A percentile compares a stretch with the other conserved stretches of the same genome.
phyloP scores from a whole-genome alignment of 2,113 vertebrate genomes.

The Syngnathus floridae region DNA sequence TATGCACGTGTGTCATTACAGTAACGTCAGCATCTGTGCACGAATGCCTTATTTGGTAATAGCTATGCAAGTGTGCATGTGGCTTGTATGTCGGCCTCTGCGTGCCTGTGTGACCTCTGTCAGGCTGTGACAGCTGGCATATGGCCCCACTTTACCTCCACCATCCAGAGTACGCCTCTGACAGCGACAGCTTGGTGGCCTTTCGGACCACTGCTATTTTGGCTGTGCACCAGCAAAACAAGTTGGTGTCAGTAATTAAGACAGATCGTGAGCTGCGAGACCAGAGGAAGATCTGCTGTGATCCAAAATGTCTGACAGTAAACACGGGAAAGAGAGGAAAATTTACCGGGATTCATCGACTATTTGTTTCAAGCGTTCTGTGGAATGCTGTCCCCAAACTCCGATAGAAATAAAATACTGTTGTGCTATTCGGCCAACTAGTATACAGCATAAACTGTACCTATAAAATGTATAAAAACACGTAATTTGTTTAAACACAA shows the following conservation, averaged over 20 bases:
- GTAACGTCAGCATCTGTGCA: background rate
- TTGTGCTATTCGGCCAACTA: background rate
- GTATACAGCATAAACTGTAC: background rate
- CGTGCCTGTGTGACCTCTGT: conserved; percentile 39
- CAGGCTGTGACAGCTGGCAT: conserved; percentile 44
- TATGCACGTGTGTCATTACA: background rate
- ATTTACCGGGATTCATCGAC: no score
- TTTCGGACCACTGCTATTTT: conserved; percentile 45
- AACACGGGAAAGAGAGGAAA: background rate
- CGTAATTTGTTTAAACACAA: no score
- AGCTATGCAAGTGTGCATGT: conserved; percentile 2
- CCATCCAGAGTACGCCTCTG: conserved; percentile 24
- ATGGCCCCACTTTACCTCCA: conserved; percentile 42
- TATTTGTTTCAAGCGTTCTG: background rate
- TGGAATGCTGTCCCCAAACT: background rate
- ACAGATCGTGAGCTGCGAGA: conserved; percentile 29
- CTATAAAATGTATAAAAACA: background rate
- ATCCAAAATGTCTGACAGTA: conserved; percentile 23
- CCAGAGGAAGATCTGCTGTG: conserved; percentile 11
- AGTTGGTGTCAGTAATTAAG: conserved; percentile 50
- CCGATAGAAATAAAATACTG: background rate
- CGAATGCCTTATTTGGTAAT: background rate
- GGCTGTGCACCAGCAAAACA: conserved; percentile 42
- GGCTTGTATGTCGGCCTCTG: conserved; percentile 4
- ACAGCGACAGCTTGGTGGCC: conserved; percentile 34